Evolutionary conservation across 2,113 vertebrate species (phyloP).

Genomic region (Excalfactoria chinensis): DNA sequence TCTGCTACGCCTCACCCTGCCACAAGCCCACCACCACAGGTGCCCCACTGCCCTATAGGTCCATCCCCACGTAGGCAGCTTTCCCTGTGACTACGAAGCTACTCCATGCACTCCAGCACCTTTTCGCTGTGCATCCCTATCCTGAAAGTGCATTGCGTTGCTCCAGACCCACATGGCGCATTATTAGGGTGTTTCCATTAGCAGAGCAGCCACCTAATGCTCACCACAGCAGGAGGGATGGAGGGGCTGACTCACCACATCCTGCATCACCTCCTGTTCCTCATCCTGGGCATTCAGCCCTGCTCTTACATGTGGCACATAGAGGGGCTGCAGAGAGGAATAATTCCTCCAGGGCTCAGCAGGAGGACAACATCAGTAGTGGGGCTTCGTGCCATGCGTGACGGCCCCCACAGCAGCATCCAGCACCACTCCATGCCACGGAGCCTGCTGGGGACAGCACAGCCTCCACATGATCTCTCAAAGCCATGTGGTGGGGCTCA

Average conservation of each 20-base stretch:
- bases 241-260: background rate
- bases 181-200: background rate
- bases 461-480: background rate
- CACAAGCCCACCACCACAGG: rapidly evolving
- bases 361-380: background rate
- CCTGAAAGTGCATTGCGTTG: background rate
- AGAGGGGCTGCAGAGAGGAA: background rate
- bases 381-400: background rate
- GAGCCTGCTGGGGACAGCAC: background rate
- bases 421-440: background rate
- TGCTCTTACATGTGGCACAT: background rate
- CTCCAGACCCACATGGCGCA: background rate
- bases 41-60: background rate
- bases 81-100: background rate
- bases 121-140: background rate
- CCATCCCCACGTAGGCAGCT: background rate
- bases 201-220: background rate
- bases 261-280: background rate
- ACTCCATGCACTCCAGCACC: background rate
- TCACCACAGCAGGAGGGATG: rapidly evolving
- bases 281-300: background rate
- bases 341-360: background rate
- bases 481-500: background rate
- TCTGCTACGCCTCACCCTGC: background rate
- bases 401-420: background rate